These are phyloP conservation scores for Galaxias olidus DNA, from an alignment of 2,797 vertebrate genomes.

Conservation along the genomic window DNA sequence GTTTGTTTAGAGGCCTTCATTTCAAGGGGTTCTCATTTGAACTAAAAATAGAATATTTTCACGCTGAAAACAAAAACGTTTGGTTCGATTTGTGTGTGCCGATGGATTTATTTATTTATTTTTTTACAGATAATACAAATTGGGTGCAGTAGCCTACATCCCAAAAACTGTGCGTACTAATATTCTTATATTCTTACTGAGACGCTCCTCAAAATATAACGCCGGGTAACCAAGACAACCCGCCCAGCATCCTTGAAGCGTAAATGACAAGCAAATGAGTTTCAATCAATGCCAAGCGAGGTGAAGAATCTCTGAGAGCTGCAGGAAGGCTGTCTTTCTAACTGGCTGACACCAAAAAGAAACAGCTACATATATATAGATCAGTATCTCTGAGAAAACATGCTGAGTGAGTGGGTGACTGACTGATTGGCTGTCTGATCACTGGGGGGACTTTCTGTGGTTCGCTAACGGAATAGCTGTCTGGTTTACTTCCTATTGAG, in stretches of 20 bases:
- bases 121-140: too few species aligned
- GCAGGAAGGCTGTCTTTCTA: background rate
- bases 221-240: constrained; percentile 22
- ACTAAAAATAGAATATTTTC: constrained; percentile 2
- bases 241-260: constrained; percentile 4
- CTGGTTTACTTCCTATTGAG: too few species aligned
- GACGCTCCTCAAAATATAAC: constrained; percentile 1
- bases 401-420: too few species aligned
- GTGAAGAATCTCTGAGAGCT: background rate
- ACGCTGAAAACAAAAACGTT: background rate
- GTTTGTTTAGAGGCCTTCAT: background rate
- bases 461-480: too few species aligned
- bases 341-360: too few species aligned
- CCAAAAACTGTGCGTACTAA: background rate
- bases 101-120: too few species aligned
- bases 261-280: constrained; percentile 17
- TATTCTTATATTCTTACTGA: constrained; percentile 21
- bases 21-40: background rate
- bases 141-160: too few species aligned
- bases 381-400: too few species aligned
- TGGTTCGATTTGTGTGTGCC: too few species aligned
- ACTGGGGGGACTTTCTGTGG: too few species aligned
- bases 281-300: background rate
- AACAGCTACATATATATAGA: too few species aligned
- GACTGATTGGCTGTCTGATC: too few species aligned